These are phyloP conservation scores for Campodea augens DNA, from an alignment of 1,140 invertebrate species.

Conservation along the genomic window DNA sequence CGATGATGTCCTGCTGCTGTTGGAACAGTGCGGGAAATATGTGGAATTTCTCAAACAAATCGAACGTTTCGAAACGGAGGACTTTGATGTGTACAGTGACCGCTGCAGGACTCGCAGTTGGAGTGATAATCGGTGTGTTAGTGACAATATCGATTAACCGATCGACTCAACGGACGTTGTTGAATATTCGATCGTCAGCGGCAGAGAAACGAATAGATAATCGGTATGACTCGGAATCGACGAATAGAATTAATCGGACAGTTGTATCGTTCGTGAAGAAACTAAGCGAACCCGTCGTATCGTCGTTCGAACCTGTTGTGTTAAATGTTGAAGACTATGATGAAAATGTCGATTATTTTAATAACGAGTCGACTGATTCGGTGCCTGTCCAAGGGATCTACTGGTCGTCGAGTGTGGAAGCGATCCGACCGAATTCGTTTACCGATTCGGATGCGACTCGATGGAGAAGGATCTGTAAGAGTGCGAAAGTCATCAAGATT, in stretches of 20 bases:
- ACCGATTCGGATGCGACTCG: constrained; percentile 32
- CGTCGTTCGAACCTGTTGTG: neutral
- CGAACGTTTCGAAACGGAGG: too few relatives aligned
- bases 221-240: neutral
- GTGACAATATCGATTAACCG: constrained; percentile 16
- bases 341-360: too few relatives aligned
- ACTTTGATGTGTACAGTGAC: constrained; percentile 16
- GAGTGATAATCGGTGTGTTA: constrained; percentile 17
- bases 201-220: neutral
- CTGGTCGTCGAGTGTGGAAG: constrained; percentile 48
- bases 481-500: constrained; percentile 42
- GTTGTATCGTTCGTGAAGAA: neutral
- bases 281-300: neutral
- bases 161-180: too few relatives aligned
- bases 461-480: constrained; percentile 44
- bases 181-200: too few relatives aligned
- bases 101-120: constrained; percentile 17
- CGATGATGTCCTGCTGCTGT: too few relatives aligned
- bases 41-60: too few relatives aligned
- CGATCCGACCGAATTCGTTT: constrained; percentile 45
- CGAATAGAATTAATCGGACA: neutral
- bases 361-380: neutral
- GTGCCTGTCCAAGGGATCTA: constrained; percentile 34
- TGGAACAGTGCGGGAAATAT: too few relatives aligned
- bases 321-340: too few relatives aligned